Base-by-base conservation (phyloP, 2,113 vertebrate species). In the Clarias magur region DNA sequence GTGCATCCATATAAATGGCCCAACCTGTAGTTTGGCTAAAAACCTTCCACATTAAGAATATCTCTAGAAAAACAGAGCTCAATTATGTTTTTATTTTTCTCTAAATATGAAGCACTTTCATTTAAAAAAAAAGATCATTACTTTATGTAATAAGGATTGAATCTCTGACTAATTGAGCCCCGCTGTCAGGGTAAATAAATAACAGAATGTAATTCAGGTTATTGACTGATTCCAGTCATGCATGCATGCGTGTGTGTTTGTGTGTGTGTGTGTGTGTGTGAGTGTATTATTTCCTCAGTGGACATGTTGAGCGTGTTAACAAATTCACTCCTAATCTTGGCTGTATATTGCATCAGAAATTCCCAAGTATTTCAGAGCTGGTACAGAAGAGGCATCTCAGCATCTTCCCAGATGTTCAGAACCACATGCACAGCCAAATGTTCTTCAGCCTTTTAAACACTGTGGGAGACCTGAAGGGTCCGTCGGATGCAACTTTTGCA, bases 321-420 rank as follows among this genome's bases (percentile, higher is more conserved):
- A 72, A 3, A 75, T 48, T 75, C 38, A 23, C 34, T 12, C 9
- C 72, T 48, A 23, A 1, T 10, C 38, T 57, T 80, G 27, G 16
- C 21, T 80, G n/a, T 21, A 59, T 34, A 80, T 38, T 60, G n/a
- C 79, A 59, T 76, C 42, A 76, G 70, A n/a, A 56, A 30, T 72
- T 57, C 16, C 67, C 54, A 38, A 59, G 56, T 48, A 48, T 23
- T 17, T 57, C 23, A 13, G 9, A 60, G 30, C 56, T 42, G 34
- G 15, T 38, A 19, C 68, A 83, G 54, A 72, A 84, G 54, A 72
- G 67, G 56, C 73, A 25, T 42, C 68, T n/a, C 27, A 84, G 30
- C 54, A 84, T 84, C 68, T 59, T 60, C 38, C 27, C 56, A 42
- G 67, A 60, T n/a, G 56, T 38, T 75, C 34, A 48, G 25, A 70